These are phyloP conservation scores for Epistrophe eligans DNA, from an alignment of 2,888 invertebrate genomes.

Conservation along the genomic window DNA sequence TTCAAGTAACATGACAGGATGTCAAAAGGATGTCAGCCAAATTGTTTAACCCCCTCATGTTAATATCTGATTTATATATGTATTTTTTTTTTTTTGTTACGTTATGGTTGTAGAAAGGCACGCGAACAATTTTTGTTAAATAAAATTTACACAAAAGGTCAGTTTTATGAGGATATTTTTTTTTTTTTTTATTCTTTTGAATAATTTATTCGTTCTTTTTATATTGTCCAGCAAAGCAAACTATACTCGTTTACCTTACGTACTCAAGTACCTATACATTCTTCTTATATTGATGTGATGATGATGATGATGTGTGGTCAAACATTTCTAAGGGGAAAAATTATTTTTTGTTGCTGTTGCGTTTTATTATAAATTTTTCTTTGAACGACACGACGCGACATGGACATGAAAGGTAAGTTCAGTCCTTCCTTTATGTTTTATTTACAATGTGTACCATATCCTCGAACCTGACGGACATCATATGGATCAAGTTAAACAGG, in stretches of 20 bases:
- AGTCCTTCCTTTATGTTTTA: neutral
- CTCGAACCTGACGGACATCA: constrained; percentile 59
- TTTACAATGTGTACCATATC: constrained; percentile 21
- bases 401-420: constrained; percentile 25
- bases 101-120: constrained; percentile 38
- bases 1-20: constrained; percentile 63
- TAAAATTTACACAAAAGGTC: constrained; percentile 67
- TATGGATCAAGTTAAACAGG: constrained; percentile 54
- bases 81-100: neutral
- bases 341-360: constrained; percentile 14
- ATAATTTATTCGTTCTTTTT: constrained; percentile 57
- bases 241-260: neutral
- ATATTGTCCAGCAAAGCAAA: constrained; percentile 34
- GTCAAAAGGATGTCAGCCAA: constrained; percentile 70
- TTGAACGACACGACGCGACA: constrained; percentile 38
- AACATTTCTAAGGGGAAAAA: constrained; percentile 37
- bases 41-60: constrained; percentile 56
- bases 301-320: constrained; percentile 60
- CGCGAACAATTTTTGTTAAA: constrained; percentile 67
- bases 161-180: constrained; percentile 43
- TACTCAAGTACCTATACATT: constrained; percentile 36
- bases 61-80: constrained; percentile 10
- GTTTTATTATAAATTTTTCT: constrained; percentile 40
- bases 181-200: constrained; percentile 44
- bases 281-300: neutral